Conservation (phyloP, 2,888 invertebrate genomes). For the Cactoblastis cactorum region DNA sequence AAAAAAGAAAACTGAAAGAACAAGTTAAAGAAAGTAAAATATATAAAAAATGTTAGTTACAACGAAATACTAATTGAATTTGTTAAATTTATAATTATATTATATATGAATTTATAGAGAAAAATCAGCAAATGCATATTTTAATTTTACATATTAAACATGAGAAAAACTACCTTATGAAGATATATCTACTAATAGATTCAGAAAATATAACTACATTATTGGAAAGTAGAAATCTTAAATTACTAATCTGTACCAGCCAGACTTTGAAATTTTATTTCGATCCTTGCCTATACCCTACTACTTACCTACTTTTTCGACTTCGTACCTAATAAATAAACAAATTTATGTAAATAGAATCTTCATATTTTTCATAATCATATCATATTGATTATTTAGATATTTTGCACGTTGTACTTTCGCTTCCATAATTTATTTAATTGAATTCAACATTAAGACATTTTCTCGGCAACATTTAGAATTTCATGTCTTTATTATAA, state of each 20-base stretch:
- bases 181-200: not conserved
- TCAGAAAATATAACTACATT: constrained; percentile 17
- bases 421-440: constrained; percentile 16
- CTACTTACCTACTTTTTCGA: constrained; percentile 16
- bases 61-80: too few relatives aligned
- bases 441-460: constrained; percentile 20
- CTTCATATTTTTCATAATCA: too few relatives aligned
- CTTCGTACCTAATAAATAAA: constrained; percentile 11
- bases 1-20: too few relatives aligned
- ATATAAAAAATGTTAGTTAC: too few relatives aligned
- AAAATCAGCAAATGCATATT: not conserved
- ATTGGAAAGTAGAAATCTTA: constrained; percentile 25
- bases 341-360: constrained; percentile 12
- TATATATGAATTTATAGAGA: too few relatives aligned
- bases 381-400: too few relatives aligned
- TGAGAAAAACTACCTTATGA: not conserved
- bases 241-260: constrained; percentile 42
- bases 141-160: not conserved
- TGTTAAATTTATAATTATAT: too few relatives aligned
- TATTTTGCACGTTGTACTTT: constrained; percentile 21
- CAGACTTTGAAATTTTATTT: constrained; percentile 32
- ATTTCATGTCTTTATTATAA: constrained; percentile 14
- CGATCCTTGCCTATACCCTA: constrained; percentile 4
- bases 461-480: constrained; percentile 27
- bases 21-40: too few relatives aligned